A percentile compares a stretch with the other conserved stretches of the same genome.
These are phyloP conservation scores for Manis crassicaudata DNA, from an alignment of 2,797 vertebrate genomes.

Conservation along the genomic window DNA sequence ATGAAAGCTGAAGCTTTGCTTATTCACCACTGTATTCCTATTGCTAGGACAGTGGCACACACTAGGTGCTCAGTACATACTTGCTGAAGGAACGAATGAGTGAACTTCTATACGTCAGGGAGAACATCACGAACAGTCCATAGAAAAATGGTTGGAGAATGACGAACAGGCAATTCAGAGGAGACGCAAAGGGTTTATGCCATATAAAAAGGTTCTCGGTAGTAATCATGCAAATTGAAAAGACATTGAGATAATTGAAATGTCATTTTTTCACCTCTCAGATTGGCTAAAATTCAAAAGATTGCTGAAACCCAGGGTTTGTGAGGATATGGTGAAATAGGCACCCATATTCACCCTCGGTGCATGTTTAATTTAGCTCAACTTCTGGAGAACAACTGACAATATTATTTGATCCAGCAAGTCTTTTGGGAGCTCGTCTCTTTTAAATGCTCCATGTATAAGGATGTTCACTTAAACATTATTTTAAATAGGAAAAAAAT, in stretches of 20 bases:
- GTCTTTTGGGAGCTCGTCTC: neutral
- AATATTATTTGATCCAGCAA: neutral
- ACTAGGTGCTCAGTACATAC: conserved; percentile 25
- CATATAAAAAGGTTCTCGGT: neutral
- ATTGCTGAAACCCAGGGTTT: neutral
- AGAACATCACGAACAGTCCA: neutral
- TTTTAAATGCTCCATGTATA: neutral
- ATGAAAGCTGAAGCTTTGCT: neutral
- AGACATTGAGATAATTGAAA: neutral
- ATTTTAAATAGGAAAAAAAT: neutral
- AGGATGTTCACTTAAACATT: neutral
- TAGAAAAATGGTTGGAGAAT: neutral
- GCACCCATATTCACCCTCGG: neutral
- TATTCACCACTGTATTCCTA: neutral
- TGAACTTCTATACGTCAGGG: neutral
- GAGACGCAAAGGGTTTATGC: neutral
- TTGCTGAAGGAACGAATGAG: neutral
- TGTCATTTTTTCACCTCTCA: conserved; percentile 21
- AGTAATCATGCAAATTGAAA: conserved; percentile 42
- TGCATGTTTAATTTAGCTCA: neutral
- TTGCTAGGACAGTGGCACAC: neutral
- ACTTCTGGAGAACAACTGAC: conserved; percentile 4
- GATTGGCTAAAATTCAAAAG: neutral
- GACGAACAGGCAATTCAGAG: neutral
- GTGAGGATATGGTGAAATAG: neutral